Evolutionary conservation across 2,888 invertebrate genomes (phyloP), one percentile per base, ranked within the genome.

Genomic region (Synanthedon formicaeformis): DNA sequence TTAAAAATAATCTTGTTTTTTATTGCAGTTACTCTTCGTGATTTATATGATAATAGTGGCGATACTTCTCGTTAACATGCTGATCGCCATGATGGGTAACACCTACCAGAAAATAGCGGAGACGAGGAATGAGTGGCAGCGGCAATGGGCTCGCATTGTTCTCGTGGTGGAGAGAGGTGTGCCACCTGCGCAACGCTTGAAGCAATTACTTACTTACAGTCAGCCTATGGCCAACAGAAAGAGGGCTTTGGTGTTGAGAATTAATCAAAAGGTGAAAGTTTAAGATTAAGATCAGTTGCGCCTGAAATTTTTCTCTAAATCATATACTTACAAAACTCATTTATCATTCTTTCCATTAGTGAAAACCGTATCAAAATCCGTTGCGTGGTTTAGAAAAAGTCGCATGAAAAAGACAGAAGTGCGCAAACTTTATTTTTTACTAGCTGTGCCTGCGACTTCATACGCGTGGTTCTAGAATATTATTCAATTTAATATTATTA

Each of bases 61-160:
- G 0, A 94, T 99, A 56, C 87, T 99, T 40, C 88, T 99, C 55
- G 96, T 99, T 52, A 99, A 99, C 89, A 97, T 99, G 96, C 89
- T 99, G 80, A 99, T 99, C 69, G 98, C 98, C 58, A 99, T 99
- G 98, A 99, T 99, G 99, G 99, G 98, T 0, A 98, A 98, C 79
- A 99, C 99, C 3, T 99, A 99, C 75, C 97, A 97, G 78, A 96
- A 97, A 85, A 98, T 99, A 63, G 97, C 97, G 0, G 97, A 98
- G 81, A 97, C 98, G 0, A 91, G 96, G 61, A 98, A 98, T 75
- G 98, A 99, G 79, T 99, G 98, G 98, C 97, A 98, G 79, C 88
- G 99, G 70, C 90, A 98, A 91, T 99, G 98, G 98, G 99, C 99
- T 0, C 90, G 98, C 60, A 99, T 99, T 57, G 98, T 99, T 41